A percentile compares a stretch with the other conserved stretches of the same genome.
These are phyloP conservation scores for Trichopria drosophilae DNA, from an alignment of 2,888 invertebrate genomes.

Conservation along the genomic window DNA sequence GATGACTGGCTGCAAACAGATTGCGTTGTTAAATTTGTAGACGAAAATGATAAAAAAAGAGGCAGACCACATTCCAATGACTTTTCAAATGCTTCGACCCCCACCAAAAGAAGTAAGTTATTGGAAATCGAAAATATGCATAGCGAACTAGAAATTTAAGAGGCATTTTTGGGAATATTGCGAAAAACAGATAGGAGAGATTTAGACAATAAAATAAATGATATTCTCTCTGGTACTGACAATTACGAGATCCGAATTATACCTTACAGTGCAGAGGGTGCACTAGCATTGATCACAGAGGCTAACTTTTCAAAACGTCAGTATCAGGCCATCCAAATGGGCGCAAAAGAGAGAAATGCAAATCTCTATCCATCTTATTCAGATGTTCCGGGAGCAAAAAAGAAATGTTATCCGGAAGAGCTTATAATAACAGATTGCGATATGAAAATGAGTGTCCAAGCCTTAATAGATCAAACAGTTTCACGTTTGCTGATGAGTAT, in stretches of 20 bases:
- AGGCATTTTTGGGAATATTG: not conserved
- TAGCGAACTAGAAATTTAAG: not conserved
- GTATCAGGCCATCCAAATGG: too few species aligned
- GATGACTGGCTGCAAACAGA: not conserved
- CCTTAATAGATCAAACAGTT: constrained; percentile 1
- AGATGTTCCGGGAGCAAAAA: not conserved
- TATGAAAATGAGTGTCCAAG: not conserved
- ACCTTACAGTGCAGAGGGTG: not conserved
- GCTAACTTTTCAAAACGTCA: constrained; percentile 1
- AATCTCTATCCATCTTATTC: not conserved
- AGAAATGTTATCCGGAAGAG: not conserved
- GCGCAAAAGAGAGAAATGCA: not conserved
- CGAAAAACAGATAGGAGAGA: not conserved
- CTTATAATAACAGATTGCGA: not conserved
- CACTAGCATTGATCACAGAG: not conserved
- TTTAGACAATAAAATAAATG: not conserved
- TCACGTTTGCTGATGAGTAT: not conserved
- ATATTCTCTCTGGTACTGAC: not conserved
- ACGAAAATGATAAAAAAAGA: too few species aligned
- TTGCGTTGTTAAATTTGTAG: too few species aligned
- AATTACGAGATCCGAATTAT: not conserved
- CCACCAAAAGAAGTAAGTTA: constrained; percentile 3
- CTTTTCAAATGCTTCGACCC: not conserved
- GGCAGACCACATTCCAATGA: too few species aligned
- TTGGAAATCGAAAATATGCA: too few species aligned